A percentile compares a stretch with the other conserved stretches of the same genome.
These are phyloP conservation scores for Onychomys torridus DNA, from an alignment of 2,797 vertebrate genomes.

Conservation along the genomic window DNA sequence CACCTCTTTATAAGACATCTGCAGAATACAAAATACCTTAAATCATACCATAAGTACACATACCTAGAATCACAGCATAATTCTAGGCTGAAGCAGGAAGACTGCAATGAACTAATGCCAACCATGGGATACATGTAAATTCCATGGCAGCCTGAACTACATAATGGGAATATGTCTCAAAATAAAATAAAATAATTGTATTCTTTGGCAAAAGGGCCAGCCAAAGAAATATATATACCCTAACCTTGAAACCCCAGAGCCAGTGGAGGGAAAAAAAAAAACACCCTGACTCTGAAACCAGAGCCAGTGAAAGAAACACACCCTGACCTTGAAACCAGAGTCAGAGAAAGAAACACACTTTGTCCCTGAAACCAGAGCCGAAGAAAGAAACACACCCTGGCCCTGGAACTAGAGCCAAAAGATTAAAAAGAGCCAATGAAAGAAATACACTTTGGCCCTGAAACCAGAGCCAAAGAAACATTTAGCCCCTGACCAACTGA, in stretches of 20 bases:
- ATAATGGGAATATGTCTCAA: background rate
- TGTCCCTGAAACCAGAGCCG: background rate
- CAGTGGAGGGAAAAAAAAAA: background rate
- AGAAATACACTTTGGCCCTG: background rate
- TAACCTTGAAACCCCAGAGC: background rate
- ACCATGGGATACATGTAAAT: background rate
- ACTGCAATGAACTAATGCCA: background rate
- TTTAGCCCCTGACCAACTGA: background rate
- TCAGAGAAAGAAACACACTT: background rate
- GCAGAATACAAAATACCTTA: background rate
- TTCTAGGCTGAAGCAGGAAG: background rate
- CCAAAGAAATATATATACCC: background rate
- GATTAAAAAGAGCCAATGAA: background rate
- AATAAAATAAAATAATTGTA: background rate
- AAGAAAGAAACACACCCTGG: background rate
- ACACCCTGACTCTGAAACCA: background rate
- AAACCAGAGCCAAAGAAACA: background rate
- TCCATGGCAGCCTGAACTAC: background rate
- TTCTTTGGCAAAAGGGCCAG: background rate
- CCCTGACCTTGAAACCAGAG: background rate
- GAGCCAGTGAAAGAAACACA: background rate
- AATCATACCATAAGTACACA: background rate
- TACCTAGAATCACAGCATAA: background rate
- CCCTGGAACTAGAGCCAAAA: background rate
- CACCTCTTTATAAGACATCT: background rate